These are phyloP conservation scores for Hipparchia semele DNA, from an alignment of 2,888 invertebrate genomes.

Conservation along the genomic window DNA sequence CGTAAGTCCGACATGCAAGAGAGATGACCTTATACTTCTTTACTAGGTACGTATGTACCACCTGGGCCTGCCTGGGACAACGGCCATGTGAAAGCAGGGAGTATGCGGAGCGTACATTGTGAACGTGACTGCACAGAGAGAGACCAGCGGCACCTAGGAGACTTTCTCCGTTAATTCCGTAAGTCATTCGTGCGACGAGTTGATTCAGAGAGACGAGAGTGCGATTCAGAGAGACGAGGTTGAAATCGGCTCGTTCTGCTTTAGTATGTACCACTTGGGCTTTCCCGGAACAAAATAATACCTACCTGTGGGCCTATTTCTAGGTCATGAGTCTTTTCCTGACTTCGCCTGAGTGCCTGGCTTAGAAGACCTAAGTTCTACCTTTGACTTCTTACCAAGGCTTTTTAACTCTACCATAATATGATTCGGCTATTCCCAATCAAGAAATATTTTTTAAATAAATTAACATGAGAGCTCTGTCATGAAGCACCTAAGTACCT, in stretches of 20 bases:
- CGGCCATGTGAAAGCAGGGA: constrained; percentile 78
- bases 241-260: too few relatives aligned
- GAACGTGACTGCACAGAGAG: constrained; percentile 59
- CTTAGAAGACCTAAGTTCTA: too few relatives aligned
- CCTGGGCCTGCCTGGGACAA: constrained; percentile 85
- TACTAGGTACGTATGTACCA: constrained; percentile 57
- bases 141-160: constrained; percentile 54
- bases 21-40: constrained; percentile 52
- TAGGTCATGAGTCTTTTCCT: too few relatives aligned
- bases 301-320: too few relatives aligned
- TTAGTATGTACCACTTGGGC: constrained; percentile 65
- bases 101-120: constrained; percentile 72
- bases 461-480: too few relatives aligned
- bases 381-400: too few relatives aligned
- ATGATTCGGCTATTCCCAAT: too few relatives aligned
- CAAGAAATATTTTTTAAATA: too few relatives aligned
- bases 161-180: constrained; percentile 66
- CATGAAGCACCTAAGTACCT: neutral
- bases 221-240: too few relatives aligned
- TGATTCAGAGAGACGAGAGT: too few relatives aligned
- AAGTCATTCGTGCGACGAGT: neutral
- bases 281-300: constrained; percentile 81
- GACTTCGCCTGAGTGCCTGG: too few relatives aligned
- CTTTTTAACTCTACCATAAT: too few relatives aligned
- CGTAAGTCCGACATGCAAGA: neutral